Conservation (phyloP, 2,888 invertebrate species). For the Drosophila pseudotakahashii region DNA sequence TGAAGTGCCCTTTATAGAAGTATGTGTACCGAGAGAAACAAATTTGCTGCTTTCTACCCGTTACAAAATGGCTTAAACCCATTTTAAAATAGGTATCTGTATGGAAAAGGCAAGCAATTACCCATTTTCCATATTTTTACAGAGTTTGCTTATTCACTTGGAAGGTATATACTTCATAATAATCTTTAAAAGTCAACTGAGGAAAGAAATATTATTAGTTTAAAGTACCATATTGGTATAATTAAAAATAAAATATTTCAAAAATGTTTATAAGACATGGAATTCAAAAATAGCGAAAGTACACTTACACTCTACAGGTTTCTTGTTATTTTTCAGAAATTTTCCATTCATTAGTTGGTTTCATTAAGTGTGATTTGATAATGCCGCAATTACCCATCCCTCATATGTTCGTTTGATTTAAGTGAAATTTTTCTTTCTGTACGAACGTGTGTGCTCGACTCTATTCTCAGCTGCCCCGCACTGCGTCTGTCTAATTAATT, state of each 20-base stretch:
- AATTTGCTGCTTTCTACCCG: neutral
- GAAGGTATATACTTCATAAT: too few species aligned
- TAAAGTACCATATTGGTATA: too few species aligned
- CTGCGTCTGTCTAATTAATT: conserved; percentile 70
- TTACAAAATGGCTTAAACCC: neutral
- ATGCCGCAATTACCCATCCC: neutral
- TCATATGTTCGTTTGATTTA: neutral
- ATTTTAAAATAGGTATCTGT: neutral
- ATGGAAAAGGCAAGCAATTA: neutral
- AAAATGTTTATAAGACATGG: too few species aligned
- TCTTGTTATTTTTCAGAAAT: neutral
- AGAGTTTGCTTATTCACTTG: too few species aligned
- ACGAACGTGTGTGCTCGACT: conserved; percentile 8
- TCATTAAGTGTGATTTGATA: neutral
- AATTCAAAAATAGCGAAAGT: too few species aligned
- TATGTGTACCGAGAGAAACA: conserved; percentile 12
- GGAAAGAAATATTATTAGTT: too few species aligned
- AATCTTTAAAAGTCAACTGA: too few species aligned
- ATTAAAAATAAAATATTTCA: too few species aligned
- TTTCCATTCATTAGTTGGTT: neutral
- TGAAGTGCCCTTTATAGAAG: conserved; percentile 38
- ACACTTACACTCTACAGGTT: neutral
- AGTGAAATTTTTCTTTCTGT: conserved; percentile 9
- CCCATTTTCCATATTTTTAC: too few species aligned
- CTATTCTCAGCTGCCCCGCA: conserved; percentile 15